phyloP scores from a whole-genome alignment of 2,888 invertebrate species.

The Mimachlamys varia region DNA sequence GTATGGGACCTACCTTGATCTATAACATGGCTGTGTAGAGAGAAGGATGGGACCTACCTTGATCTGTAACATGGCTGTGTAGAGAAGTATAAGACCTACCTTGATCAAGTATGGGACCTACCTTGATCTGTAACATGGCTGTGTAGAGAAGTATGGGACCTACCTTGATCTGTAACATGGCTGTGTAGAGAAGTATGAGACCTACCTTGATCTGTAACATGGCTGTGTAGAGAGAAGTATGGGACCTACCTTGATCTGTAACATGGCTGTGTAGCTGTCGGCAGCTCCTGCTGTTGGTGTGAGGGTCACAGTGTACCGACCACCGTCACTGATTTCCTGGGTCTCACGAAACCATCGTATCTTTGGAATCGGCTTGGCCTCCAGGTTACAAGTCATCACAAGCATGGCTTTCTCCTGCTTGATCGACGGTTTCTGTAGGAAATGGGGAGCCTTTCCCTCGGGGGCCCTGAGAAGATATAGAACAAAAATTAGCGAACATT shows the following conservation, averaged over 20 bases:
- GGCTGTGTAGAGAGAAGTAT: too few species aligned
- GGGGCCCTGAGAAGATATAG: slow-evolving; percentile 45
- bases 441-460: slow-evolving; percentile 91
- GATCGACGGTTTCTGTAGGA: slow-evolving; percentile 99
- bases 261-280: slow-evolving; percentile 94
- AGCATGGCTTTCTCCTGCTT: slow-evolving; percentile 95
- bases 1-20: too few species aligned
- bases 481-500: neutral
- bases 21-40: too few species aligned
- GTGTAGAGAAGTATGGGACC: too few species aligned
- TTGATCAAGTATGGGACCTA: too few species aligned
- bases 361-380: slow-evolving; percentile 96
- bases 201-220: too few species aligned
- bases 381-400: slow-evolving; percentile 97
- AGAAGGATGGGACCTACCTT: too few species aligned
- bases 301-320: slow-evolving; percentile 94
- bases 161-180: too few species aligned
- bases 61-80: too few species aligned
- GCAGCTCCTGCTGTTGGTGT: slow-evolving; percentile 91
- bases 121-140: too few species aligned
- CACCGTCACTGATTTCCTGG: slow-evolving; percentile 87
- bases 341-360: slow-evolving; percentile 96
- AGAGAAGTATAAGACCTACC: too few species aligned
- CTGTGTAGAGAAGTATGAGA: too few species aligned
- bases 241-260: slow-evolving; percentile 90